Base-by-base conservation (phyloP, 2,888 invertebrate species). In the Drosophila planitibia region DNA sequence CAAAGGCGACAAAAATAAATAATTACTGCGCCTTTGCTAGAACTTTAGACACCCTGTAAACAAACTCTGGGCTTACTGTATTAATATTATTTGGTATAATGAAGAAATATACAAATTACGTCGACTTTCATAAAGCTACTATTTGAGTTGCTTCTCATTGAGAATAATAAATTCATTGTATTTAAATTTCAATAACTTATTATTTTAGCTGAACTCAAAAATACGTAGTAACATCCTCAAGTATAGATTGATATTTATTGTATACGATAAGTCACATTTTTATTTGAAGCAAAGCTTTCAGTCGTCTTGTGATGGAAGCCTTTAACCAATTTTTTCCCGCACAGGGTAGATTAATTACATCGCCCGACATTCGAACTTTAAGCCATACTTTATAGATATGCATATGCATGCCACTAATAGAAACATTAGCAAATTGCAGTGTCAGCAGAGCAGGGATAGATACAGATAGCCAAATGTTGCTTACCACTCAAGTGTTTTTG, bases 401-500 rank as follows among this genome's bases (percentile, higher is more conserved):
- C 12, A 59, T 32, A 32, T 37, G 19, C 49, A 64, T 60, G 39
- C 14, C 39, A 49, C 47, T 33, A 47, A 37, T 30, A 25, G 35
- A 33, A 62, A 63, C 19, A 64, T 51, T 19, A 12, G 9, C 47
- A 41, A 61, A 66, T 65, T 61, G 62, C 25, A 25, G 10, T 49
- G 55, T 47, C 35, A 10, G 62, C 39, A 39, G 47, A 16, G 16
- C 6, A 9, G 22, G 1, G n/a, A 28, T 28, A 28, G 28, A 28
- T 4, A 41, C 39, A 28, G 25, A 37, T 47, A 28, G 25, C 44
- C 52, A 51, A 25, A 28, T 39, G 30, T 41, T 44, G 79, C 87
- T 89, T 74, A 89, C 87, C 89, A 59, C 68, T 75, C 28, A 74
- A 47, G 68, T 62, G 30, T 30, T 57, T 72, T 68, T 68, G 83